Evolutionary conservation across 2,797 vertebrate genomes (phyloP), one percentile per base, ranked within the genome.

Genomic region (Astyanax mexicanus): DNA sequence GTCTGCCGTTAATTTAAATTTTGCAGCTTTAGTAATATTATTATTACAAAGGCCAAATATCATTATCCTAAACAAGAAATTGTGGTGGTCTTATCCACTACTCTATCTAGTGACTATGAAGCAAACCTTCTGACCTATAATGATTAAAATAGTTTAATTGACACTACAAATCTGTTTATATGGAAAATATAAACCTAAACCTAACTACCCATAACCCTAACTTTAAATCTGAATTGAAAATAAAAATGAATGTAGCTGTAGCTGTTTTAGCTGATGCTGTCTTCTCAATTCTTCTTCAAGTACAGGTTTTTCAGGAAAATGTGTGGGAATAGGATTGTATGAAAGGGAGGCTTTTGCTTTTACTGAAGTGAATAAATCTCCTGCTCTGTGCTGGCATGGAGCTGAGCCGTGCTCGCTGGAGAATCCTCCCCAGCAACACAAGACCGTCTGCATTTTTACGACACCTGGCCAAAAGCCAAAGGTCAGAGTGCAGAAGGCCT

Each of bases 381-480:
- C 15, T 42, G 0, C 49, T 21, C 25, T 32, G 3, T 52, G 11
- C 58, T 21, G 10, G 21, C 19, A 61, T 15, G 17, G 69, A 66
- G 13, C 9, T 13, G 0, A 37, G 47, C 17, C 3, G 9, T 10
- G 27, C 8, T 37, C n/a, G 7, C 6, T 21, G 54, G 23, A 21
- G 60, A 75, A 25, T 42, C 25, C 44, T 64, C 25, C 13, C 64
- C n/a, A 47, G 58, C 55, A 38, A 58, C 32, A 5, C 35, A 72
- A 66, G 69, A 54, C 10, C 74, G 58, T 72, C 58, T 71, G 38
- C 38, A 27, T 77, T 83, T 54, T 85, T 44, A 77, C 51, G 51
- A 57, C 81, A 77, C 72, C 69, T 76, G 57, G 57, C 45, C 25
- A 57, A 58, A 55, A 75, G 49, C 66, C 80, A 81, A 27, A 72